Percentiles rank a stretch among this genome's conserved stretches.
These are phyloP conservation scores for Chrysomela aeneicollis DNA, from an alignment of 2,888 invertebrate genomes.

Conservation along the genomic window DNA sequence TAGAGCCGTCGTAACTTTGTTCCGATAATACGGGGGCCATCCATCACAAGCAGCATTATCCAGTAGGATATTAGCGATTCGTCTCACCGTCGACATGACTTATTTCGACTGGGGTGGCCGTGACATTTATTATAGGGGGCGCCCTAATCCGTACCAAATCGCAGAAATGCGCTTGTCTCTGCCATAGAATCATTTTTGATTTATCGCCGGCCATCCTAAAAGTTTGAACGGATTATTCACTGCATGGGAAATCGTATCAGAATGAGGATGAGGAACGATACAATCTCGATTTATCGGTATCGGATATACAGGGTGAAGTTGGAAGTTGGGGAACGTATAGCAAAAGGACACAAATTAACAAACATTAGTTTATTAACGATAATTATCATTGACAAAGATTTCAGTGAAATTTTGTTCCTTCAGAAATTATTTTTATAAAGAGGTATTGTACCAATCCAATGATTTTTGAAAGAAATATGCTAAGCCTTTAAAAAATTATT, in stretches of 20 bases:
- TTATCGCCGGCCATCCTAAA: conserved; percentile 10
- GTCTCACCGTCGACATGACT: conserved; percentile 54
- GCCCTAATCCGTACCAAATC: conserved; percentile 46
- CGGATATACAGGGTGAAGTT: conserved; percentile 1
- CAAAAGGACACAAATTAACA: background rate
- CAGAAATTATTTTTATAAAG: too few species aligned
- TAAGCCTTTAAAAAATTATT: too few species aligned
- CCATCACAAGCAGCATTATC: conserved; percentile 19
- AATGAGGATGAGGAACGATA: background rate
- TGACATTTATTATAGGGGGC: conserved; percentile 53
- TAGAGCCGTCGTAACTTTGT: background rate
- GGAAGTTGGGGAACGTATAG: background rate
- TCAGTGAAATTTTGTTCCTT: too few species aligned
- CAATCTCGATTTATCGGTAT: background rate
- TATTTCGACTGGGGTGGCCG: conserved; percentile 54
- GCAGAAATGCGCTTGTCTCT: conserved; percentile 24
- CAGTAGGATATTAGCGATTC: conserved; percentile 54
- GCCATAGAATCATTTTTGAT: conserved; percentile 27
- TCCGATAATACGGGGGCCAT: background rate
- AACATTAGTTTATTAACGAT: too few species aligned
- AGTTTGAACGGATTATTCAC: background rate
- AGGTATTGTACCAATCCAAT: too few species aligned
- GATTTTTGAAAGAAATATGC: too few species aligned
- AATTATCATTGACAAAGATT: too few species aligned
- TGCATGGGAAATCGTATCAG: background rate